Percentiles rank a stretch among this genome's conserved stretches.
These are phyloP conservation scores for Coenonympha glycerion DNA, from an alignment of 2,888 invertebrate genomes.

Conservation along the genomic window DNA sequence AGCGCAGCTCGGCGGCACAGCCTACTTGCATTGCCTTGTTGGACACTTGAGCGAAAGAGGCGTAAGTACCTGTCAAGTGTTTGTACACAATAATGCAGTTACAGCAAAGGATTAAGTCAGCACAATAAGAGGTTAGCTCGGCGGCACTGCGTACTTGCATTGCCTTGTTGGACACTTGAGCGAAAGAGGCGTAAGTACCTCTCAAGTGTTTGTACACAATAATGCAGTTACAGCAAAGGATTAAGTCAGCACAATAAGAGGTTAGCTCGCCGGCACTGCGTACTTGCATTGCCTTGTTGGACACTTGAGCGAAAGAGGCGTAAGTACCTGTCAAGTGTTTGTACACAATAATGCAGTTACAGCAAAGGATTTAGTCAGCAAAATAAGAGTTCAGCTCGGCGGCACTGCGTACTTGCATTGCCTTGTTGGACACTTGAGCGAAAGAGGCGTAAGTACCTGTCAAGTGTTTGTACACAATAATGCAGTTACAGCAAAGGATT, in stretches of 20 bases:
- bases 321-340: too few species aligned
- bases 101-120: too few species aligned
- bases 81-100: too few species aligned
- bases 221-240: background rate
- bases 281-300: slow-evolving; percentile 88
- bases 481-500: background rate
- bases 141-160: slow-evolving; percentile 87
- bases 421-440: slow-evolving; percentile 84
- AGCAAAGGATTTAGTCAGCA: slow-evolving; percentile 85
- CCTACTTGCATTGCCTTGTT: slow-evolving; percentile 87
- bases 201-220: too few species aligned
- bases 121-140: slow-evolving; percentile 87
- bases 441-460: slow-evolving; percentile 61
- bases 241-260: slow-evolving; percentile 73
- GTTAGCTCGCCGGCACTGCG: slow-evolving; percentile 86
- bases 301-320: slow-evolving; percentile 83
- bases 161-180: slow-evolving; percentile 86
- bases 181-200: slow-evolving; percentile 67
- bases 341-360: slow-evolving; percentile 39
- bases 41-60: slow-evolving; percentile 85
- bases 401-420: slow-evolving; percentile 88
- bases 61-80: too few species aligned
- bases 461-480: too few species aligned
- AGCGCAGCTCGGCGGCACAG: slow-evolving; percentile 86
- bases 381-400: slow-evolving; percentile 87